These are phyloP conservation scores for Bos indicus DNA, from an alignment of 2,113 vertebrate species.

Conservation along the genomic window DNA sequence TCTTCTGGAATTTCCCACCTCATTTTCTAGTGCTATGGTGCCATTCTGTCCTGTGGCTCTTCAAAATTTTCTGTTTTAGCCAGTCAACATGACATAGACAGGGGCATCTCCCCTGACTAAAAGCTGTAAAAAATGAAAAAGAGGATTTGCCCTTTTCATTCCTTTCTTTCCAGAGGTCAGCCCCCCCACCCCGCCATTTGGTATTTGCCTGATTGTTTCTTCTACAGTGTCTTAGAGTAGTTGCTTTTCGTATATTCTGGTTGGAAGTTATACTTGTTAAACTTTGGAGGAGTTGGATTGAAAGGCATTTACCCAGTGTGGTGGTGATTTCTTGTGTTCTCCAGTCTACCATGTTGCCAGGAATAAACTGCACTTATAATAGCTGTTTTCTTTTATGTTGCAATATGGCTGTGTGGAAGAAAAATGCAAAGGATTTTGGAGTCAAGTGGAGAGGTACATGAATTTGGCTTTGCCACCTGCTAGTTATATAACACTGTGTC, in stretches of 20 bases:
- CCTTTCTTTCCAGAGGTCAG: neutral
- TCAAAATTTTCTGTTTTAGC: neutral
- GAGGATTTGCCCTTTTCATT: neutral
- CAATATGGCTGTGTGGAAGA: neutral
- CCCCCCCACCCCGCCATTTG: too few species aligned
- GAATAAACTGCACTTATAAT: neutral
- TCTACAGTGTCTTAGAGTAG: neutral
- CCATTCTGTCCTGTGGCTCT: neutral
- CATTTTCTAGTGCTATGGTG: neutral
- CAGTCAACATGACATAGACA: neutral
- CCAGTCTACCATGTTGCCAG: neutral
- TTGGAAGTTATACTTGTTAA: neutral
- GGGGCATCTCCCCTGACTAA: neutral
- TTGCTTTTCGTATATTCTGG: neutral
- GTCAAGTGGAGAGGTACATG: neutral
- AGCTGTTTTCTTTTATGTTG: neutral
- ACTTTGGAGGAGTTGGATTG: neutral
- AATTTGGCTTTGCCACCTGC: neutral
- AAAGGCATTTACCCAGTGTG: neutral
- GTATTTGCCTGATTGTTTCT: neutral
- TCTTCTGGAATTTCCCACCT: neutral
- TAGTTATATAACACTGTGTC: neutral
- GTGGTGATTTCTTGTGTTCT: neutral
- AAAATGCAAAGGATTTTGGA: neutral
- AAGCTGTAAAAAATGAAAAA: neutral